Evolutionary conservation across 2,888 invertebrate species (phyloP), one percentile per base, ranked within the genome.

Genomic region (Archaeoteleia sp.): DNA sequence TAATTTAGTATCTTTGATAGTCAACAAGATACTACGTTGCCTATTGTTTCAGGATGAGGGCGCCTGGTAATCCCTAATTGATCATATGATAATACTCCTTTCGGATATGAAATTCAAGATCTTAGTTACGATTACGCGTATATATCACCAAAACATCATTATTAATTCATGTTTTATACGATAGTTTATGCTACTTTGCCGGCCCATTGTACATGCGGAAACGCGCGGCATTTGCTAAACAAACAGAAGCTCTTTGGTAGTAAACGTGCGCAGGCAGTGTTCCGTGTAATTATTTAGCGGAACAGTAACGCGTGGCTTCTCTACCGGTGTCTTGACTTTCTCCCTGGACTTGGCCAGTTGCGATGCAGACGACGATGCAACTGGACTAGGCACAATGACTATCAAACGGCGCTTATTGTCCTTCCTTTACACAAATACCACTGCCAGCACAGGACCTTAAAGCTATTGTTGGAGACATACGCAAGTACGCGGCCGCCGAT

Each of bases 371-470:
- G 53, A 46, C 48, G 66, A 35, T 29, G 35, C 37, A 45, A 61
- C 55, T 30, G 57, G 30, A 60, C 78, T 80, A 79, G 76, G 72
- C 68, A 82, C 82, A 81, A 81, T 80, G 78, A 83, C 81, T 77
- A 84, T 84, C 84, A 80, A 78, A 73, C 70, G 68, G 67, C 68
- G 74, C 81, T 80, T 82, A 84, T 84, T 84, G 82, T 84, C 79
- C 82, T 84, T 83, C 82, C 78, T 77, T 83, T 82, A 82, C 76
- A 54, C 65, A 76, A 74, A 74, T 74, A 72, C 76, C 74, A 71
- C 72, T 69, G 20, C 55, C 61, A 43, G 34, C 43, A 45, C 51
- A 62, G 67, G 54, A 61, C 57, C 49, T 67, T 55, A 68, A 45
- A 49, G 65, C 82, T 80, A 82, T 82, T 82, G 82, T 82, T 80